phyloP scores from a whole-genome alignment of 92 coral and sea anemone genomes.

The Parazoanthus swiftii region DNA sequence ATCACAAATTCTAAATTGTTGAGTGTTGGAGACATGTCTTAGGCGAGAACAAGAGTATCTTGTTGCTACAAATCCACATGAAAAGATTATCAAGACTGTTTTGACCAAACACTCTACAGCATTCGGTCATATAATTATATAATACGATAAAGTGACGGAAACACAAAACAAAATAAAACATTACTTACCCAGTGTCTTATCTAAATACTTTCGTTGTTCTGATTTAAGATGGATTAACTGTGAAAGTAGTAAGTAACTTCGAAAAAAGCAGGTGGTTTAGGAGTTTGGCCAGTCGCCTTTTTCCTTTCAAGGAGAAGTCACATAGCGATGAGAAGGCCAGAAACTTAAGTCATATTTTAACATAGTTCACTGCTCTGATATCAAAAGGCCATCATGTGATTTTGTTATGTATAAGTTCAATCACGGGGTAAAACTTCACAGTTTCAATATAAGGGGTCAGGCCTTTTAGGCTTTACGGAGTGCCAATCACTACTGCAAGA shows the following conservation, averaged over 20 bases:
- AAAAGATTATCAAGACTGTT: not conserved
- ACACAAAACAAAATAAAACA: not conserved
- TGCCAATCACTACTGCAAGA: too few species aligned
- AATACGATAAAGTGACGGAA: not conserved
- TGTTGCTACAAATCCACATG: too few species aligned
- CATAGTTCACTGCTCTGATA: not conserved
- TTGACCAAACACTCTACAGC: not conserved
- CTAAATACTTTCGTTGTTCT: not conserved
- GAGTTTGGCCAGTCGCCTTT: conserved; percentile 16
- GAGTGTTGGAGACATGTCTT: not conserved
- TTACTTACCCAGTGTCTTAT: not conserved
- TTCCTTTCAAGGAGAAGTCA: not conserved
- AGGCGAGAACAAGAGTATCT: too few species aligned
- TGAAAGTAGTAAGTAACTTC: not conserved
- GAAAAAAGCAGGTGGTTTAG: conserved; percentile 30
- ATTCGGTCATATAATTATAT: not conserved
- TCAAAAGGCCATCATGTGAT: not conserved
- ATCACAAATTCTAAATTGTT: too few species aligned
- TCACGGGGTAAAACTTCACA: not conserved
- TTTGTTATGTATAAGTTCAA: not conserved
- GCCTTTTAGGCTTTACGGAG: too few species aligned
- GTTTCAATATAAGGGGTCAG: too few species aligned
- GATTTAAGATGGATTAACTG: not conserved
- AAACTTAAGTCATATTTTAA: conserved; percentile 7
- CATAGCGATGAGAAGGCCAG: conserved; percentile 20